Conservation (phyloP, 2,113 vertebrate species). For the Planiliza haematocheilus region DNA sequence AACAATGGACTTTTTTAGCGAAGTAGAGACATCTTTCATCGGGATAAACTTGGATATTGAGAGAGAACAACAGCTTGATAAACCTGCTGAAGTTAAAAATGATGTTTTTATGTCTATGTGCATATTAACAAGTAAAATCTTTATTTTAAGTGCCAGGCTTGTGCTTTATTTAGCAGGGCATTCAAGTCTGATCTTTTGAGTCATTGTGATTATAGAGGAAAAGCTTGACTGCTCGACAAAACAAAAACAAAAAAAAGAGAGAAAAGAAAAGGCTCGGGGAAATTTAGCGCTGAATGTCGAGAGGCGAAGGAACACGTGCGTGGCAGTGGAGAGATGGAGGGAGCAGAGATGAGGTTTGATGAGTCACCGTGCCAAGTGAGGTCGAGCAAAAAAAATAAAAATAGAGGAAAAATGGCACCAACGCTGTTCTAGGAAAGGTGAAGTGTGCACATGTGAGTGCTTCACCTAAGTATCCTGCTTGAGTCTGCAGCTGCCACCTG, state of each 20-base stretch:
- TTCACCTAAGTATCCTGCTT: not conserved
- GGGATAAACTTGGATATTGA: not conserved
- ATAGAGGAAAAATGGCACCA: not conserved
- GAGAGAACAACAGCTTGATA: not conserved
- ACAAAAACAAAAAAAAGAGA: too few species aligned
- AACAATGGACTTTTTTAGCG: not conserved
- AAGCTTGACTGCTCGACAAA: too few species aligned
- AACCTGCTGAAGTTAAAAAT: too few species aligned
- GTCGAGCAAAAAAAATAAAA: not conserved
- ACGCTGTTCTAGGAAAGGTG: conserved; percentile 33
- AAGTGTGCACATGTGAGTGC: not conserved
- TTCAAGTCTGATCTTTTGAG: too few species aligned
- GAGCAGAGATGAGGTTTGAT: conserved; percentile 22
- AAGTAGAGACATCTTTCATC: not conserved
- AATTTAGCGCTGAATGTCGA: not conserved
- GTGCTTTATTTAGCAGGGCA: too few species aligned
- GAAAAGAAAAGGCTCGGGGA: too few species aligned
- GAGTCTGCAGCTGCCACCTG: conserved; percentile 12
- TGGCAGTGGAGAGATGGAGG: not conserved
- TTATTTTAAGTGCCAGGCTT: too few species aligned
- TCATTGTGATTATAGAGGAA: too few species aligned
- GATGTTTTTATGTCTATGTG: too few species aligned
- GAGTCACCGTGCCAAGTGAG: conserved; percentile 52
- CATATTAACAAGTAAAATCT: too few species aligned
- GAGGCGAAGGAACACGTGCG: not conserved